phyloP scores from a whole-genome alignment of 1,140 invertebrate species.

The Hestina assimilis region DNA sequence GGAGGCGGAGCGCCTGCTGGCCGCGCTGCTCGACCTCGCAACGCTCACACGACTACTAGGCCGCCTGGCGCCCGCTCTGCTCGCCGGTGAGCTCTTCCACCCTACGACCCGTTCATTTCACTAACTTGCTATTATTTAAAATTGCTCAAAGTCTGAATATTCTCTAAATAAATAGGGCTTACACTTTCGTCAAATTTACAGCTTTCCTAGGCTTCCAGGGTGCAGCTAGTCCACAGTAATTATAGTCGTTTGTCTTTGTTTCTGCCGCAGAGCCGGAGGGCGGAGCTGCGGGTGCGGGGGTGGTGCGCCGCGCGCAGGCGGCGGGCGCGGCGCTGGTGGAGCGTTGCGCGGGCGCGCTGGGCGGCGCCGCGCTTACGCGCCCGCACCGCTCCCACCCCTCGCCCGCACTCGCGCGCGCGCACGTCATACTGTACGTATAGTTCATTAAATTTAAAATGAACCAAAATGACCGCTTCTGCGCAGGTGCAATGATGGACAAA shows the following conservation, averaged over 20 bases:
- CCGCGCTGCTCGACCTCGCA: constrained; percentile 66
- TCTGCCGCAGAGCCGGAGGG: background rate
- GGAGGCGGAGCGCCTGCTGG: constrained; percentile 59
- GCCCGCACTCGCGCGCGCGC: constrained; percentile 42
- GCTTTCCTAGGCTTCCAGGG: too few species aligned
- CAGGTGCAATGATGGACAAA: too few species aligned
- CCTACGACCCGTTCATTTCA: too few species aligned
- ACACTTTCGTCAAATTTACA: too few species aligned
- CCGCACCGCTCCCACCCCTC: constrained; percentile 48
- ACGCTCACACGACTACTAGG: constrained; percentile 68
- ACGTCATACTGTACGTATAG: constrained; percentile 45
- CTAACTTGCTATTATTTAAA: too few species aligned
- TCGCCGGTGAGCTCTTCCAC: constrained; percentile 48
- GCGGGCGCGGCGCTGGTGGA: constrained; percentile 49
- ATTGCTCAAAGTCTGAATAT: too few species aligned
- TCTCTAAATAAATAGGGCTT: too few species aligned
- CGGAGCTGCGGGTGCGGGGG: constrained; percentile 31
- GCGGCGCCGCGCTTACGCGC: constrained; percentile 47
- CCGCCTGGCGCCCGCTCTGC: constrained; percentile 61
- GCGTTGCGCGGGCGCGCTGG: constrained; percentile 42
- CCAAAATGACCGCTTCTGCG: too few species aligned
- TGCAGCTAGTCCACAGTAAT: too few species aligned
- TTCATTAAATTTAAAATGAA: too few species aligned
- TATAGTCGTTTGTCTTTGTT: too few species aligned
- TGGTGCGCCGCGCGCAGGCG: constrained; percentile 37